A percentile compares a stretch with the other conserved stretches of the same genome.
Evolutionary conservation across 2,888 invertebrate genomes (phyloP).

Genomic region (Arge pagana): DNA sequence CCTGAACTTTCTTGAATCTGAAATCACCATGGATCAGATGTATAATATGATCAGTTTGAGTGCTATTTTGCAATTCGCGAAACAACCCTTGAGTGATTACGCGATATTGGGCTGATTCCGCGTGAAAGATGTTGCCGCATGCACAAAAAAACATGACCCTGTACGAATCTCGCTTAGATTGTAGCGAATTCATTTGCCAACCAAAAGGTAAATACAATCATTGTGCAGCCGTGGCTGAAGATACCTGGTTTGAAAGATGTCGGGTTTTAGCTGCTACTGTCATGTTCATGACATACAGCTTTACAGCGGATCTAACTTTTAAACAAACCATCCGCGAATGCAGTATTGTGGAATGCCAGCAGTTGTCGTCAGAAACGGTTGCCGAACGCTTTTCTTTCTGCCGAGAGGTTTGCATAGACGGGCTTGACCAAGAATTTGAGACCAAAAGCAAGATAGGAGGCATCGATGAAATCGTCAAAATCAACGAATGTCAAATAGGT

Average conservation of each 20-base stretch:
- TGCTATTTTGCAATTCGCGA: constrained; percentile 8
- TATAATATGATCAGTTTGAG: constrained; percentile 19
- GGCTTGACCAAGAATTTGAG: constrained; percentile 18
- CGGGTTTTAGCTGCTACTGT: constrained; percentile 2
- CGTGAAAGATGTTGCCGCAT: constrained; percentile 8
- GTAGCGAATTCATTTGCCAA: constrained; percentile 22
- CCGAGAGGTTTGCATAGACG: constrained; percentile 20
- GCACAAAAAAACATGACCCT: constrained; percentile 22
- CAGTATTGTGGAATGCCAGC: constrained; percentile 14
- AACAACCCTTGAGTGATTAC: constrained; percentile 22
- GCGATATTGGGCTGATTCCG: constrained; percentile 21
- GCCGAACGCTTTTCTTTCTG: constrained; percentile 25
- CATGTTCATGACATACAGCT: constrained; percentile 21
- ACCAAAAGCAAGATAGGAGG: constrained; percentile 16
- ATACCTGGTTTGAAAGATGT: constrained; percentile 22
- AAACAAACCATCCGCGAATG: constrained; percentile 17
- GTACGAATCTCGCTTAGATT: constrained; percentile 3
- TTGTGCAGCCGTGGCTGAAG: constrained; percentile 16
- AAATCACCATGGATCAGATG: constrained; percentile 3
- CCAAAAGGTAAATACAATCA: constrained; percentile 23
- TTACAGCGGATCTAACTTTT: constrained; percentile 13
- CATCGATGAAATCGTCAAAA: constrained; percentile 14
- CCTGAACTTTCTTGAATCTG: too few species aligned
- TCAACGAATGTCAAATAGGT: constrained; percentile 22
- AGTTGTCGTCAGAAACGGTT: constrained; percentile 18